Evolutionary conservation across 2,113 vertebrate genomes (phyloP), one percentile per base, ranked within the genome.

Genomic region (Seriola quinqueradiata): DNA sequence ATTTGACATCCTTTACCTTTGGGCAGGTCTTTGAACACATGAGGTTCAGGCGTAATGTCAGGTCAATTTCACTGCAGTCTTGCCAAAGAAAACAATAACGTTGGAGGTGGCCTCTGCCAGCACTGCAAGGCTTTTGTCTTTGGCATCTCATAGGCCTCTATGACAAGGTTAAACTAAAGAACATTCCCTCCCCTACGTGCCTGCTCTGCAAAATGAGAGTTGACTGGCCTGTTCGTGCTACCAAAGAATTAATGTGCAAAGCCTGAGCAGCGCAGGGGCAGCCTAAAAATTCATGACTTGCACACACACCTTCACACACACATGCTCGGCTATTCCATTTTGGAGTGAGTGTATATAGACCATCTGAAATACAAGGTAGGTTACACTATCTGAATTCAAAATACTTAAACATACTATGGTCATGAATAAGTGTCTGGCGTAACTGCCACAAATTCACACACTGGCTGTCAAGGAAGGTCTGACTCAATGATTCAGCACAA

Each of bases 131-230:
- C 82, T 87, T 84, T 88, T 74, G 81, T 88, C 87, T 90, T 78
- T 82, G 60, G 81, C 84, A 83, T 87, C 65, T 83, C 72, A 79
- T 77, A 87, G 85, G 89, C 82, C 84, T 85, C 63, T 78, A 86
- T 90, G 92, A 94, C 93, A 91, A 94, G 92, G 87, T 93, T 94
- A 93, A 93, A 93, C 82, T 85, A 82, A 87, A 93, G 90, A 88
- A 91, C 87, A 88, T 74, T 81, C 79, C 69, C 79, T 76, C 59
- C 78, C 70, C 28, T 84, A 81, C 75, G 86, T 88, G 85, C 75
- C 89, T 73, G 81, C 72, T 92, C 83, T 88, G 86, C 81, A 79
- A 83, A 94, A 90, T 89, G 79, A 88, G 88, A 88, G 80, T 68
- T 87, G 88, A 87, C 78, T 84, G 70, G 71, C 25, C 69, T 81